phyloP scores from a whole-genome alignment of 2,113 vertebrate species.

The Ochotona curzoniae region DNA sequence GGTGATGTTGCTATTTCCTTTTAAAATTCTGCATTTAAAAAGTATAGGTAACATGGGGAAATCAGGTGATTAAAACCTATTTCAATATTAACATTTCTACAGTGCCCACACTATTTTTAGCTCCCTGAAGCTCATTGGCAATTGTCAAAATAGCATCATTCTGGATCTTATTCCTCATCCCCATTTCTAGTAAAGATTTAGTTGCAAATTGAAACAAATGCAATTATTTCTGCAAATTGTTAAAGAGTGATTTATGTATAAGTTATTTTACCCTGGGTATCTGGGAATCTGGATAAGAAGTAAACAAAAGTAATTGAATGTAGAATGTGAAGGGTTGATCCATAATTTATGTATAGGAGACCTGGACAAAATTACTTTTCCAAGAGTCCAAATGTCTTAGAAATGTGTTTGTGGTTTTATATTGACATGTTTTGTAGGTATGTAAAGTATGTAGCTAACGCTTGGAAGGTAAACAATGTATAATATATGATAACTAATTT shows the following conservation, averaged over 20 bases:
- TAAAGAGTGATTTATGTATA: conserved; percentile 35
- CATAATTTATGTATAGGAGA: accelerated
- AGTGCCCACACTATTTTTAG: not conserved
- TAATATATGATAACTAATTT: not conserved
- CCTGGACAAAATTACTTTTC: not conserved
- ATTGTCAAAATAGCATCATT: conserved; percentile 2
- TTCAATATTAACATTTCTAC: not conserved
- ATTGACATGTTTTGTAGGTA: not conserved
- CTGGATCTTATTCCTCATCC: not conserved
- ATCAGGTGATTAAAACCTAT: not conserved
- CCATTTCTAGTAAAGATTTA: not conserved
- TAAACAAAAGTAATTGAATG: not conserved
- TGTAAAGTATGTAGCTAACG: not conserved
- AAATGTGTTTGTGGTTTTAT: not conserved
- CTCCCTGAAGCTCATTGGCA: not conserved
- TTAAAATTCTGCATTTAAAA: not conserved
- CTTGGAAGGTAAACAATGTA: not conserved
- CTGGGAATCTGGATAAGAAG: not conserved
- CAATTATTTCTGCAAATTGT: conserved; percentile 52
- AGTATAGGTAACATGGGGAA: not conserved
- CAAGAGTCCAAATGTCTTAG: not conserved
- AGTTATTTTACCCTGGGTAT: conserved; percentile 44
- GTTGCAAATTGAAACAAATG: conserved; percentile 55
- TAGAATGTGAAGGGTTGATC: accelerated
- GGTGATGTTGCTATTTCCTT: not conserved